Evolutionary conservation across 2,888 invertebrate species (phyloP), one percentile per base, ranked within the genome.

Genomic region (Odontocerum albicorne): DNA sequence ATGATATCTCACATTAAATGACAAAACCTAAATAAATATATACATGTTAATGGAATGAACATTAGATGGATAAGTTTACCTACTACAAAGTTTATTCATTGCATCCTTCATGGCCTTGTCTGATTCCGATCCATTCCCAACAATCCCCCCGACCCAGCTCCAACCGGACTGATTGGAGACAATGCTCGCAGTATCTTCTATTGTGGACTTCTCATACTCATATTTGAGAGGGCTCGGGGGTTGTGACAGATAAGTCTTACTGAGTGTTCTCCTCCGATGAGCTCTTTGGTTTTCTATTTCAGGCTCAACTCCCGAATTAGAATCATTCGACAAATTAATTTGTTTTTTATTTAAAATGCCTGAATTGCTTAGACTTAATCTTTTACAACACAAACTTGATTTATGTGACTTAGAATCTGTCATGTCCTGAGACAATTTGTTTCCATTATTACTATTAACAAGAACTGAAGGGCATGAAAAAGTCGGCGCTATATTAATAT

Each of bases 111-210:
- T 86, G 12, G 90, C 88, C 59, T 80, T 72, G 53, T 77, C 77
- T 7, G 85, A 79, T 66, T 85, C 84, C 10, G 75, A 67, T 47
- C 86, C 83, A 65, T 83, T 82, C 16, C 92, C 91, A 59, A 86
- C 84, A 53, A 92, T 82, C 31, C 90, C 90, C 15, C 90, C 87
- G 49, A 92, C 83, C 83, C 90, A 92, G 70, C 87, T 83, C 92
- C 92, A 93, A 38, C 92, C 92, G 57, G 85, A 84, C 66, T 77
- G 79, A 71, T 88, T 88, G 42, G 80, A 82, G 57, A 82, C 83
- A 58, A 84, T 82, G 64, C 78, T 76, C 54, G 85, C 79, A 62
- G 77, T 78, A 66, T 86, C 86, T 22, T 79, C 71, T 44, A 86
- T 77, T 15, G 82, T 79, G 63, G 79, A 80, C 64, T 75, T 78